Evolutionary conservation across 2,888 invertebrate genomes (phyloP), one percentile per base, ranked within the genome.

Genomic region (Nephrotoma appendiculata): DNA sequence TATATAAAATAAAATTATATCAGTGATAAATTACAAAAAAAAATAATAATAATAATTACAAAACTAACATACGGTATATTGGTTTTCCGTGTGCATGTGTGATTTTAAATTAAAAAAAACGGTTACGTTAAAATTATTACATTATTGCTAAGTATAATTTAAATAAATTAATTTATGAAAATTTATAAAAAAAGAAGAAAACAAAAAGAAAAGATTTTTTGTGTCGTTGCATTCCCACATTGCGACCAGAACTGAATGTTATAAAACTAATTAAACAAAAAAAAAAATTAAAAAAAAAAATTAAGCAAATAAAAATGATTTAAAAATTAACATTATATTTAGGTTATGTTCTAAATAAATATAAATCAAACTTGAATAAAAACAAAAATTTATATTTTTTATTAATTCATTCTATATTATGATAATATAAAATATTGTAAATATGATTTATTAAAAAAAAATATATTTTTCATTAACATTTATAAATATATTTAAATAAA

Each of bases 211-310:
- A 84, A 42, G 15, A n/a, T 84, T 84, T 84, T 84, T 44, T 86
- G 86, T 86, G 86, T 86, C 86, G 86, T 86, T 86, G 44, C 86
- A 86, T 86, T 86, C 86, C 86, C 45, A 86, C 44, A 45, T 86
- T 86, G 86, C 86, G 86, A 45, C 86, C 86, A 86, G 86, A 86
- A 86, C 86, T 86, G 86, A 86, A 84, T 84, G 84, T 71, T 71
- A 71, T 71, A 71, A 71, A 71, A 71, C 71, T 71, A 31, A 71
- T 71, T 71, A 71, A 31, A n/a, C n/a, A n/a, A n/a, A n/a, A 31
- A 71, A 19, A 71, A 71, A 52, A 52, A 52, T 6, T 52, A 1
- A 5, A 52, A 2, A 52, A 52, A 52, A 52, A 52, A 52, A 52
- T 15, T 0, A 52, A 15, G 6, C 11, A 48, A 31, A 7, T 31